Base-by-base conservation (phyloP, 1,140 invertebrate species). In the Drosophila sturtevanti region DNA sequence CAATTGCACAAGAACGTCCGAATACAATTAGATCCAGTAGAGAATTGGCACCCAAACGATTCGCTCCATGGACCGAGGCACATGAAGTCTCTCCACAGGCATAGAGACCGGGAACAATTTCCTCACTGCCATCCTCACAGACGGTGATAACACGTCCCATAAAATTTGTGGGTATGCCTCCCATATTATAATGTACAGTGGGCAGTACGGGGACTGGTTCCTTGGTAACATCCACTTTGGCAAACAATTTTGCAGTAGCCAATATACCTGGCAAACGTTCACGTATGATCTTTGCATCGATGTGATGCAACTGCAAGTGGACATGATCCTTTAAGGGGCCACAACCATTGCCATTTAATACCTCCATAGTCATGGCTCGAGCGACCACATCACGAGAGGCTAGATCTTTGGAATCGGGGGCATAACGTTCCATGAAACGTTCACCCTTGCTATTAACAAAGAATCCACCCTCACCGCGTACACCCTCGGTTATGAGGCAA, bases 131-230 rank as follows among this genome's bases (percentile, higher is more conserved):
- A 55, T 94, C 93, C 1, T 92, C 44, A 21, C 81, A 77, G 2
- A 89, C 12, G 5, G 78, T 91, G 3, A 87, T 16, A 11, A 98
- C 98, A 93, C 99, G 97, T 72, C 98, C 98, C 80, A 95, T 96
- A 91, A 96, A 99, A 92, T 99, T 99, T 1, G 98, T 99, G 3
- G 98, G 98, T 11, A 98, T 94, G 38, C 98, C 98, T 27, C 98
- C 99, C 99, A 99, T 99, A 84, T 99, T 99, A 92, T 99, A 99
- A 93, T 99, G 99, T 1, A 99, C 98, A 0, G 98, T 99, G 3
- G 99, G 98, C 60, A 99, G 92, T 2, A 99, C 98, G 1, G 98
- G 98, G 70, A 99, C 98, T 1, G 98, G 98, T 82, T 99, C 98
- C 68, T 97, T 95, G 1, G 97, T 99, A 2, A 99, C 98, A 93